Conservation (phyloP, 2,113 vertebrate genomes). For the Pantherophis guttatus region DNA sequence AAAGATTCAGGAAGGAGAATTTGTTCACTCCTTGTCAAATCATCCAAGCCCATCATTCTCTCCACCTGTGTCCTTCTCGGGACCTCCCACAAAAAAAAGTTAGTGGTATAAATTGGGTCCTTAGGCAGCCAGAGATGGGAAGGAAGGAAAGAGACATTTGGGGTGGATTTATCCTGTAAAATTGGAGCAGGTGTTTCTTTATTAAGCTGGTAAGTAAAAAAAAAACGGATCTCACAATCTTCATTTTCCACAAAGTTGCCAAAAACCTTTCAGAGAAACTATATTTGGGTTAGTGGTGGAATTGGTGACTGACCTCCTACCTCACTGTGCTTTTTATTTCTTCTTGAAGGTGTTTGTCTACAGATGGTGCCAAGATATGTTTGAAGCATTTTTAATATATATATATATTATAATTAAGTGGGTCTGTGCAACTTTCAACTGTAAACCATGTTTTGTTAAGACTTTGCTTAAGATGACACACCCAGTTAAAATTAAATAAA, state of each 20-base stretch:
- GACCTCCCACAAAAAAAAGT: not conserved
- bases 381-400: not conserved
- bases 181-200: not conserved
- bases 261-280: not conserved
- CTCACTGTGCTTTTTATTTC: not conserved
- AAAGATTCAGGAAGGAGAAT: not conserved
- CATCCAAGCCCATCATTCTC: not conserved
- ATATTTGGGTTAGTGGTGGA: not conserved
- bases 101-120: not conserved
- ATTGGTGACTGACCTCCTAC: not conserved
- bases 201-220: not conserved
- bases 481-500: not conserved
- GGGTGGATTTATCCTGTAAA: not conserved
- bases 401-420: not conserved
- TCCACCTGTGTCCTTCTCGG: not conserved
- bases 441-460: not conserved
- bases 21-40: not conserved
- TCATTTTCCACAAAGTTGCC: not conserved
- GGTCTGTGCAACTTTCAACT: not conserved
- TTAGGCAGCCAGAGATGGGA: not conserved
- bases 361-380: not conserved
- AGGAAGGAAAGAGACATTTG: not conserved
- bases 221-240: not conserved
- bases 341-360: not conserved
- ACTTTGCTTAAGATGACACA: not conserved